Evolutionary conservation across 2,797 vertebrate species (phyloP), one percentile per base, ranked within the genome.

Genomic region (Cyclopterus lumpus): DNA sequence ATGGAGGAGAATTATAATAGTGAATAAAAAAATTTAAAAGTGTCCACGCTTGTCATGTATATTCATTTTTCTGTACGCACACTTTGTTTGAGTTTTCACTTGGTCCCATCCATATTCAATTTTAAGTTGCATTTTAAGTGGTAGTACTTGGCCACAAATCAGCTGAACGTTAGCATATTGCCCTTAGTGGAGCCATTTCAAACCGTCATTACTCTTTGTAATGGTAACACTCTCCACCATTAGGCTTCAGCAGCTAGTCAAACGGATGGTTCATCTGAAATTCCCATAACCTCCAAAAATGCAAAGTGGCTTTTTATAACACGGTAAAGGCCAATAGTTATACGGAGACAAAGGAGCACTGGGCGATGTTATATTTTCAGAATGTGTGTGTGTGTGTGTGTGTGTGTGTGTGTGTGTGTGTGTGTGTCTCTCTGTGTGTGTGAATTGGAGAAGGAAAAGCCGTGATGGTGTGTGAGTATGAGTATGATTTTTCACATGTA

Each of bases 181-280:
- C 85, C 81, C 81, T 86, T 81, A 81, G 75, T 65, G 77, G 58
- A 80, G 77, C 73, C 83, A 81, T 87, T 91, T 86, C 46, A 78
- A 85, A 64, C 44, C 55, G 36, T 26, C 73, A 83, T 91, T 62
- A 80, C 74, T 92, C 88, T 90, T 79, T 73, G 79, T 84, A 90
- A 92, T 85, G 74, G 84, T 83, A 86, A 88, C 82, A 75, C 77
- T 81, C 80, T 76, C 76, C 67, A 67, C 80, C 85, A 87, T 86
- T 90, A 88, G 63, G 72, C 67, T 83, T 78, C 80, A 79, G 75
- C 80, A 88, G 73, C 86, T 58, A 78, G 76, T 90, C 83, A 82
- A 78, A 88, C n/a, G 24, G 69, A 78, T 82, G 67, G 83, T 85
- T 80, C 66, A 40, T 77, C 74, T 67, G 54, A 77, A 78, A 86